Evolutionary conservation across 2,113 vertebrate genomes (phyloP).

Genomic region (Larimichthys crocea): DNA sequence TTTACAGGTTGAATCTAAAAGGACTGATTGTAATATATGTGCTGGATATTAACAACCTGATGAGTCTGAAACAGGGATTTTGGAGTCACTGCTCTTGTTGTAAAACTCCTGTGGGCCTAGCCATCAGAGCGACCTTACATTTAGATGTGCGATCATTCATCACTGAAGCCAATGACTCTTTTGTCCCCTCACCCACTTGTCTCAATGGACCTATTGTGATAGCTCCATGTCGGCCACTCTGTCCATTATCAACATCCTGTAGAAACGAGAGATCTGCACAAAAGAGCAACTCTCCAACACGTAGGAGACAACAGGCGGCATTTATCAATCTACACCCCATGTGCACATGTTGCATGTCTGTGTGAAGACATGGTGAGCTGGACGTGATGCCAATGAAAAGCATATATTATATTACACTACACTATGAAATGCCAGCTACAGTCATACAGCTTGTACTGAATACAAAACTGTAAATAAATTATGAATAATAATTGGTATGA

Average conservation of each 20-base stretch:
- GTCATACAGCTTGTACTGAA: not conserved
- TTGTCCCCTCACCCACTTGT: conserved; percentile 40
- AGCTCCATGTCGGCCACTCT: conserved; percentile 28
- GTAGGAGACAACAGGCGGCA: conserved; percentile 32
- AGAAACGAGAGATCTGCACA: conserved; percentile 23
- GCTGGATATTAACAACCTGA: conserved; percentile 4
- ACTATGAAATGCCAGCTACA: not conserved
- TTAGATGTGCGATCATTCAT: conserved; percentile 41
- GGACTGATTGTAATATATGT: no score
- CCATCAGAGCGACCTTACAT: conserved; percentile 53
- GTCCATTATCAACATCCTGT: conserved; percentile 61
- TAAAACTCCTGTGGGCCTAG: conserved; percentile 33
- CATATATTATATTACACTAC: no score
- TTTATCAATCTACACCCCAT: conserved; percentile 19
- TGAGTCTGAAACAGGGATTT: conserved; percentile 1
- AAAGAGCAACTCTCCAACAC: conserved; percentile 23
- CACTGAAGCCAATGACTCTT: conserved; percentile 45
- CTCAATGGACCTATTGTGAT: conserved; percentile 64
- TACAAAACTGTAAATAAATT: no score
- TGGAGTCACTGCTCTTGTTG: conserved; percentile 26
- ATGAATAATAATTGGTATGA: no score
- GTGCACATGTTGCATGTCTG: conserved; percentile 13
- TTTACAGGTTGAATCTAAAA: no score
- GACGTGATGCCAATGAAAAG: no score
- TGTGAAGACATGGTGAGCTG: not conserved